phyloP scores from a whole-genome alignment of 2,113 vertebrate genomes.

The Campylomormyrus numenius region DNA sequence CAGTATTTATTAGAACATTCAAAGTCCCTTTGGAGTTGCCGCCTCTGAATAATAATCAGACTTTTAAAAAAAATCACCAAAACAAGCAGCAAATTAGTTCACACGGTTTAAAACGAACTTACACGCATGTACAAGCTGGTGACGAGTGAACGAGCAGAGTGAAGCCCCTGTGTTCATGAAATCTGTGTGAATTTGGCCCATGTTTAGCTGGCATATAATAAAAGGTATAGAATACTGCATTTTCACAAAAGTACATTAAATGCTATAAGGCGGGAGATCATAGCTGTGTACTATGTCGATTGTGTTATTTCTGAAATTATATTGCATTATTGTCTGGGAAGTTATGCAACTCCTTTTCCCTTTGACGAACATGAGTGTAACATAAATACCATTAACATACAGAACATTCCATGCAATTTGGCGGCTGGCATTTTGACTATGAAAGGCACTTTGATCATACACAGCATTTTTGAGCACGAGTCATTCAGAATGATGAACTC shows the following conservation, averaged over 20 bases:
- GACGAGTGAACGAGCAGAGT: not conserved
- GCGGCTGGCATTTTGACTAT: not conserved
- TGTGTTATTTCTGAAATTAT: not conserved
- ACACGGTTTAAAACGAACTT: not conserved
- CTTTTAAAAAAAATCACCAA: constrained; percentile 16
- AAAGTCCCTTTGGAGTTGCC: constrained; percentile 6
- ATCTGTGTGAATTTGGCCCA: not conserved
- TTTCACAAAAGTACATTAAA: not conserved
- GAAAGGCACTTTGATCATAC: not conserved
- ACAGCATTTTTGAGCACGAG: not conserved
- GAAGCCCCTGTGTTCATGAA: not conserved
- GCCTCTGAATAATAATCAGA: not conserved
- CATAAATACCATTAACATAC: not conserved
- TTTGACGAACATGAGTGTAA: not conserved
- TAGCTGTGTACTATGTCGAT: not conserved
- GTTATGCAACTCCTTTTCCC: not conserved
- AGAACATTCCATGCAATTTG: not conserved
- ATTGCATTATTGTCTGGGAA: not conserved
- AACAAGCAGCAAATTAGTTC: constrained; percentile 15
- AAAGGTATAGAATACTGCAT: not conserved
- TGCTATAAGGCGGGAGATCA: not conserved
- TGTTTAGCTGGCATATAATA: not conserved
- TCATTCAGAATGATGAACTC: not conserved
- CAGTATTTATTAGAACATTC: constrained; percentile 16
- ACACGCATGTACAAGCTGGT: not conserved